Base-by-base conservation (phyloP, 2,888 invertebrate species). In the Argyresthia goedartella region DNA sequence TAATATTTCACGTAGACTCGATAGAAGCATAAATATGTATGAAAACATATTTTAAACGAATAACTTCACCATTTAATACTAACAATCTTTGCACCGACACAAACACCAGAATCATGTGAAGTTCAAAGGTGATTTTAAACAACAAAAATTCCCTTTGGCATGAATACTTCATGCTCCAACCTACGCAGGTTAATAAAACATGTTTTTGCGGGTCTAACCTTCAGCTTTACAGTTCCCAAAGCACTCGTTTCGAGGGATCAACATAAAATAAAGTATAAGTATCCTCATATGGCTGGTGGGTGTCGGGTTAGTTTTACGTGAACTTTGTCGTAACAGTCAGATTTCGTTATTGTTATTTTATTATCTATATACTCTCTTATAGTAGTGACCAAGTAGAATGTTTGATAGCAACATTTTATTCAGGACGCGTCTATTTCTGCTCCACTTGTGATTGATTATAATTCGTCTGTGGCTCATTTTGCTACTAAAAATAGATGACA, bases 131-230 rank as follows among this genome's bases (percentile, higher is more conserved):
- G 25, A 25, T 48, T 36, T 42, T 67, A 66, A 69, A 25, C 25
- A 71, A 72, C 70, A 71, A 69, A 69, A 66, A 74, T 73, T 76
- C 75, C 65, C 64, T 71, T 71, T 69, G 68, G 65, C 60, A 73
- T 79, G 77, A 77, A 77, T 78, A 69, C 68, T 79, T 79, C 73
- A 79, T 76, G 48, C 63, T 53, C 55, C 64, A 69, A 67, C 3
- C n/a, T n/a, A n/a, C 69, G 65, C 63, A 71, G 69, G 72, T 71
- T 71, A 71, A 68, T 67, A 67, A 67, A 68, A 67, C 71, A 65
- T 63, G 71, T 61, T 65, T 61, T 59, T 62, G 62, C 54, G 57
- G 62, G 34, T 65, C 65, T 67, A 68, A 71, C 66, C 69, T 62
- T 60, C 57, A 62, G 71, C 69, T 74, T 77, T 75, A 75, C 64